Evolutionary conservation across 2,113 vertebrate genomes (phyloP).

Genomic region (Psittacara wagleri): DNA sequence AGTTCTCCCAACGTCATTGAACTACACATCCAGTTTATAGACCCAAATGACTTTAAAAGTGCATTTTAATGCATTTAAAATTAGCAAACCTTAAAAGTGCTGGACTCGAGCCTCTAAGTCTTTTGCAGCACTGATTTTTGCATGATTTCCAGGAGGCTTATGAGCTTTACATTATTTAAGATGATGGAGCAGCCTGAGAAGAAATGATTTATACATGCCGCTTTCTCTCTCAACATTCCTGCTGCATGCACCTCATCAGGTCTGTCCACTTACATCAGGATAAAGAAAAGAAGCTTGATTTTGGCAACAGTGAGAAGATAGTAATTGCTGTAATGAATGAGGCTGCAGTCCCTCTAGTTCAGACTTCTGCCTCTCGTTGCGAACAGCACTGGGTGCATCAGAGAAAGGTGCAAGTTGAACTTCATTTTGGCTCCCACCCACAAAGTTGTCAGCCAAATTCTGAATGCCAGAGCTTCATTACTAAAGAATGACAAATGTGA

Average conservation of each 20-base stretch:
- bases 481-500: constrained; percentile 60
- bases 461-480: constrained; percentile 32
- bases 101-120: background rate
- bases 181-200: background rate
- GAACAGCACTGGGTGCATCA: background rate
- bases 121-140: background rate
- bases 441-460: constrained; percentile 47
- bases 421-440: constrained; percentile 31
- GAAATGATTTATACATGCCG: background rate
- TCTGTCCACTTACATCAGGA: background rate
- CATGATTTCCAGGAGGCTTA: background rate
- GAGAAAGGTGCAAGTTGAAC: constrained; percentile 39
- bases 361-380: background rate
- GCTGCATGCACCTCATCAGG: background rate
- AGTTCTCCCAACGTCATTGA: background rate
- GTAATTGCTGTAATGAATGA: background rate
- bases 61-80: background rate
- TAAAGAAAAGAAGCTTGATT: constrained; percentile 10
- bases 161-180: background rate
- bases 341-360: background rate
- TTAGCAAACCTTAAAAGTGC: background rate
- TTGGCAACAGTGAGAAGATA: background rate
- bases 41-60: background rate
- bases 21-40: background rate
- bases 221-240: background rate